Conservation (phyloP, 2,113 vertebrate species). For the Suncus etruscus region DNA sequence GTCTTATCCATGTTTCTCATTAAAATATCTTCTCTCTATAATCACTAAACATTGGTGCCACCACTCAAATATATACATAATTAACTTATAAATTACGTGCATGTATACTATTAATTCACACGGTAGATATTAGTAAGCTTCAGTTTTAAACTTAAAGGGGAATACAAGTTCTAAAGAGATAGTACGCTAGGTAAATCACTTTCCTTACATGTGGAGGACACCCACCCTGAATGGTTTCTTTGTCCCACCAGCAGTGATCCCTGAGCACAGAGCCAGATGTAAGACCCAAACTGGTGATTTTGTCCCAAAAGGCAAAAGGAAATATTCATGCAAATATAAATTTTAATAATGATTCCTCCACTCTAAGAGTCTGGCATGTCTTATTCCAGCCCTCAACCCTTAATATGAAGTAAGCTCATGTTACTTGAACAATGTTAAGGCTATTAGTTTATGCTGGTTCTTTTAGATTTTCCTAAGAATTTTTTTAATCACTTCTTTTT, state of each 20-base stretch:
- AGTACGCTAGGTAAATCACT: not conserved
- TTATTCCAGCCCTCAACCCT: not conserved
- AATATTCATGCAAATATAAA: not conserved
- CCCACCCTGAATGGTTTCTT: too few relatives aligned
- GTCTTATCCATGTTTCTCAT: not conserved
- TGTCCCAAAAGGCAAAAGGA: too few relatives aligned
- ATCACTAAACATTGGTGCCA: not conserved
- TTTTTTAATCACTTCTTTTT: not conserved
- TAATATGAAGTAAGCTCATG: not conserved
- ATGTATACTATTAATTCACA: not conserved
- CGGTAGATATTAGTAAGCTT: not conserved
- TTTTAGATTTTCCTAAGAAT: not conserved
- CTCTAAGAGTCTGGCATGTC: not conserved
- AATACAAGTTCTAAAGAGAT: not conserved
- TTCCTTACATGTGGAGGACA: too few relatives aligned
- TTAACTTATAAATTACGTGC: constrained; percentile 6
- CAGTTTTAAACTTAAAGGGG: not conserved
- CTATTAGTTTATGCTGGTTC: not conserved
- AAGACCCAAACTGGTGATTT: too few relatives aligned
- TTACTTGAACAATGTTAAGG: not conserved
- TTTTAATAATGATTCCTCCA: not conserved
- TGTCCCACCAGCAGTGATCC: too few relatives aligned
- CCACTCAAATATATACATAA: not conserved
- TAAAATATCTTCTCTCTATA: not conserved
- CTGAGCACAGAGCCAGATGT: too few relatives aligned